Percentiles rank a stretch among this genome's conserved stretches.
phyloP scores from a whole-genome alignment of 2,113 vertebrate species.

The Gopherus evgoodei region DNA sequence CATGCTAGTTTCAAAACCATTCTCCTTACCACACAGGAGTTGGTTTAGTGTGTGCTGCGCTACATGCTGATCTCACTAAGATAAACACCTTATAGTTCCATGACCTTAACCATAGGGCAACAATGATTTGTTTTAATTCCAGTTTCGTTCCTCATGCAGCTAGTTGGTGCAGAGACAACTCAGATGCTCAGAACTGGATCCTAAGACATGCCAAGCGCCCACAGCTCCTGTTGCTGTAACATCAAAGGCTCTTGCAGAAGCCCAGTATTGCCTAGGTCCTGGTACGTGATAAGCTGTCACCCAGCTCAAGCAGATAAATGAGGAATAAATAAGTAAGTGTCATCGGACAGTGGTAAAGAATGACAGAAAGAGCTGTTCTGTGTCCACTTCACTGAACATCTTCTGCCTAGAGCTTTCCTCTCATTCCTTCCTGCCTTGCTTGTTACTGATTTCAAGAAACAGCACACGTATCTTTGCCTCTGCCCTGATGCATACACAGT shows the following conservation, averaged over 20 bases:
- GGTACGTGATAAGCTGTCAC: background rate
- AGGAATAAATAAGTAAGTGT: background rate
- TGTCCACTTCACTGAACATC: background rate
- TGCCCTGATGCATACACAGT: background rate
- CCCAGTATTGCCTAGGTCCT: accelerated
- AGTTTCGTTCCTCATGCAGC: background rate
- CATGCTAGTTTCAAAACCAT: background rate
- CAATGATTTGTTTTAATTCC: background rate
- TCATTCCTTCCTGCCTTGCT: background rate
- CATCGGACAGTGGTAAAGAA: background rate
- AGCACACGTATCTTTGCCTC: background rate
- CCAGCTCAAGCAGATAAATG: background rate
- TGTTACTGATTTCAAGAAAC: background rate
- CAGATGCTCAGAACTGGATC: background rate
- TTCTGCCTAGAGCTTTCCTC: background rate
- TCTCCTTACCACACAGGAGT: background rate
- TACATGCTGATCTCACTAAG: background rate
- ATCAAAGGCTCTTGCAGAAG: background rate
- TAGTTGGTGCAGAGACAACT: background rate
- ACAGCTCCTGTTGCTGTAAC: background rate
- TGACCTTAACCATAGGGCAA: background rate
- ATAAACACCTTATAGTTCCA: background rate
- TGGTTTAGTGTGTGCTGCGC: background rate
- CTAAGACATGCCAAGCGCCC: background rate
- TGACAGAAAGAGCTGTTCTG: background rate